A percentile compares a stretch with the other conserved stretches of the same genome.
Conservation (phyloP, 2,888 invertebrate genomes). For the Geotrupes spiniger region DNA sequence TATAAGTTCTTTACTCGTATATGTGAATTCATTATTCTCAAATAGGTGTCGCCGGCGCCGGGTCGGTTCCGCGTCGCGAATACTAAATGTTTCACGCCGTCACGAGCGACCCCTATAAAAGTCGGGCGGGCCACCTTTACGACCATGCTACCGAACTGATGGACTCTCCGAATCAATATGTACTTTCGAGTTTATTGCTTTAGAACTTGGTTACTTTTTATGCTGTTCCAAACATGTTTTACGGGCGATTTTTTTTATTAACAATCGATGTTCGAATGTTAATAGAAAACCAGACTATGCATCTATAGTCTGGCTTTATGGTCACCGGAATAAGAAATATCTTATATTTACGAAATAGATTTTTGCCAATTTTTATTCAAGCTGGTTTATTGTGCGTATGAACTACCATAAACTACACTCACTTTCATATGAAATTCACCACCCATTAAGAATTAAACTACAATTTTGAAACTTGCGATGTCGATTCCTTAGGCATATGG, state of each 20-base stretch:
- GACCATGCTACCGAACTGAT: slow-evolving; percentile 26
- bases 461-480: too few species aligned
- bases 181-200: slow-evolving; percentile 26
- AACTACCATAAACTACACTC: too few species aligned
- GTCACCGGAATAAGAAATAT: too few species aligned
- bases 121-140: slow-evolving; percentile 25
- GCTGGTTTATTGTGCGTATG: too few species aligned
- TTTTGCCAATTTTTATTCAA: too few species aligned
- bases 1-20: slow-evolving; percentile 17
- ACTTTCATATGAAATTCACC: too few species aligned
- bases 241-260: neutral
- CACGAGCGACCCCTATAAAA: slow-evolving; percentile 24
- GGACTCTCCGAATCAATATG: slow-evolving; percentile 30
- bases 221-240: slow-evolving; percentile 19
- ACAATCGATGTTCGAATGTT: too few species aligned
- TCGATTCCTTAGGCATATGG: too few species aligned
- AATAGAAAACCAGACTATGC: too few species aligned
- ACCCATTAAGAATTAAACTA: too few species aligned
- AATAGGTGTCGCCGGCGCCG: slow-evolving; percentile 27
- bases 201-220: slow-evolving; percentile 24
- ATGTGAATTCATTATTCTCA: slow-evolving; percentile 25
- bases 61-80: slow-evolving; percentile 21
- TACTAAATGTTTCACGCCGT: slow-evolving; percentile 25
- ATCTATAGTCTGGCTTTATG: too few species aligned
- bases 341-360: too few species aligned